Evolutionary conservation across 2,888 invertebrate genomes (phyloP), one percentile per base, ranked within the genome.

Genomic region (Acanthosepion pharaonis): DNA sequence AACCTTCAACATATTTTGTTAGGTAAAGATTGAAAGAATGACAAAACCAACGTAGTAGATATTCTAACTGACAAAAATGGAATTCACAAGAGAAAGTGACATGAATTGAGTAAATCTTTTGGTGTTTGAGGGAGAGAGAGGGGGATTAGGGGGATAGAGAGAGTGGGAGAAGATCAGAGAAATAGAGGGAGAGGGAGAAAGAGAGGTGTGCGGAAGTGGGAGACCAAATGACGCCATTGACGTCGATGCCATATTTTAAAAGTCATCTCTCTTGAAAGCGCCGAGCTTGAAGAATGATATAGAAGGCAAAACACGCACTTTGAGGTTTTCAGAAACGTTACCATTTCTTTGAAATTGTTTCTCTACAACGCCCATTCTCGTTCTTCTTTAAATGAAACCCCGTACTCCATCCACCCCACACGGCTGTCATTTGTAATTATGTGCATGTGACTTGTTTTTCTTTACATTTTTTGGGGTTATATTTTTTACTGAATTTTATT

Each of bases 301-400:
- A 78, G n/a, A 78, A 78, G n/a, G 78, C 78, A 78, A 78, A 78
- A n/a, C n/a, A n/a, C 78, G n/a, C 78, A 78, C 78, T 78, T 78
- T 78, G 78, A 78, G 78, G 78, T 78, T 78, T 78, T 78, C 78
- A n/a, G n/a, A 33, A 18, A 11, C 78, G 33, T 15, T n/a, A 78
- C n/a, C 78, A 78, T 78, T n/a, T 33, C 15, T 33, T 33, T 33
- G 8, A 33, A 78, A 33, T 15, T n/a, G 78, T 78, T 78, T n/a
- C n/a, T 78, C 28, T 33, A 5, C 33, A 18, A 78, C n/a, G 23
- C n/a, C n/a, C 78, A 15, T 11, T 15, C 78, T 33, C n/a, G 15
- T 33, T 9, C n/a, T 18, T 5, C 8, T 78, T n/a, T n/a, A 33
- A 33, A 15, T 33, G 78, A 78, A 78, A 78, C 11, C 18, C 78